Percentiles rank a stretch among this genome's conserved stretches.
Conservation (phyloP, 2,888 invertebrate species). For the Ormyrus pomaceus region DNA sequence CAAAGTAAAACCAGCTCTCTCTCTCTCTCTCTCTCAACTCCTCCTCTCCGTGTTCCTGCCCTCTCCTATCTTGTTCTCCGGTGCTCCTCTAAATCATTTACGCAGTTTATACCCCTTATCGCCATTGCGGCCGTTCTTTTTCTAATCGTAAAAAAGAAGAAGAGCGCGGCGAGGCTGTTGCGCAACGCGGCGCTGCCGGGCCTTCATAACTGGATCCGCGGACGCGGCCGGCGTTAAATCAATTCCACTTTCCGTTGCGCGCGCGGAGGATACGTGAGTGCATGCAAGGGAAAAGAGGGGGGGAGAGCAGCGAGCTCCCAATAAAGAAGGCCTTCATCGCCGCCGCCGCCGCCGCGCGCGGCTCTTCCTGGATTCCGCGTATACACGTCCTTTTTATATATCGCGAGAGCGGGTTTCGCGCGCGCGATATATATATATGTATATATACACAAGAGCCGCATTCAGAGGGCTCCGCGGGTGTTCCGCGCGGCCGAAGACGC, state of each 20-base stretch:
- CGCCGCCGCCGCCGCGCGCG: background rate
- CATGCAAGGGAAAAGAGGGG: background rate
- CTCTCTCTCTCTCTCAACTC: too few species aligned
- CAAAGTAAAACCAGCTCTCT: too few species aligned
- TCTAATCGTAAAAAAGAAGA: too few species aligned
- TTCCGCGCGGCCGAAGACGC: too few species aligned
- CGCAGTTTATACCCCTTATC: background rate
- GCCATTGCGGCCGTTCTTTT: background rate
- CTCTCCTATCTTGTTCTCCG: too few species aligned
- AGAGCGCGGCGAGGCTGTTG: background rate
- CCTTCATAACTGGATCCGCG: constrained; percentile 59
- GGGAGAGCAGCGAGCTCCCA: background rate
- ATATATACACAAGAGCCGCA: too few species aligned
- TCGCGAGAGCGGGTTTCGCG: too few species aligned
- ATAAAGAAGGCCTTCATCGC: constrained; percentile 27
- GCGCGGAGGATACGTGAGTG: background rate
- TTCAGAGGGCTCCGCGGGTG: too few species aligned
- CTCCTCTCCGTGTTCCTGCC: too few species aligned
- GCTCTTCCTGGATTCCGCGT: constrained; percentile 32
- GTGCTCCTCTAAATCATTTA: background rate
- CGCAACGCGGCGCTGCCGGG: background rate
- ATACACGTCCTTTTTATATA: too few species aligned
- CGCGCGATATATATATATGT: too few species aligned
- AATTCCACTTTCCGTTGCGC: constrained; percentile 51
- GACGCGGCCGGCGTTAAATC: constrained; percentile 50